Evolutionary conservation across 2,113 vertebrate species (phyloP), one percentile per base, ranked within the genome.

Genomic region (Phylloscopus whistleri): DNA sequence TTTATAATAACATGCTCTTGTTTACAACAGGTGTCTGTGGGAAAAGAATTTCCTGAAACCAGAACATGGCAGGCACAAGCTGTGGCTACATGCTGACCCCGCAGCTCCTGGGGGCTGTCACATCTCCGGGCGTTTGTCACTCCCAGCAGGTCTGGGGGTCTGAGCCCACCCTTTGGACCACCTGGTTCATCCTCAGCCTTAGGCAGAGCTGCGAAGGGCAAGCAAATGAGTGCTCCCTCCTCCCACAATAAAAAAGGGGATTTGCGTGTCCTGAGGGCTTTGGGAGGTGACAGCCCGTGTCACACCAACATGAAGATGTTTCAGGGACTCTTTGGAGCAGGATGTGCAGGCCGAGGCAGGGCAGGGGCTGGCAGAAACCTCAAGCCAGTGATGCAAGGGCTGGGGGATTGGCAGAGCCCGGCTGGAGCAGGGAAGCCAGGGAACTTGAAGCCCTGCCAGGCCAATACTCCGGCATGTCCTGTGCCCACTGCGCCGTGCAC

Each of bases 181-280:
- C 24, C 37, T 2, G 17, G 7, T 83, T 35, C 72, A 46, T 62
- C 49, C 15, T 48, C 59, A 39, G 28, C 31, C 39, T 6, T 4
- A 35, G 30, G 52, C 30, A 21, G 66, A 82, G 33, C 59, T 23
- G 56, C 18, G 28, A 35, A 82, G 23, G 21, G 7, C 12, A 21
- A 15, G 11, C 0, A 2, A 49, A 17, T 2, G 6, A 0, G 0
- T 3, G 2, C 7, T 2, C 24, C 3, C 24, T 69, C 58, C 19
- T 37, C 30, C 6, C 21, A 8, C 23, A 11, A 7, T 7, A 16
- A n/a, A 86, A 37, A 3, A 21, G 23, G 10, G 1, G 8, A 11
- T 70, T 35, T 62, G 33, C 2, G 5, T 1, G 9, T 39, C 8
- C 68, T 12, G 76, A n/a, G 27, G 26, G 3, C 46, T 67, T 20